Evolutionary conservation across 1,140 invertebrate species (phyloP).

Genomic region (Colletes latitarsis): DNA sequence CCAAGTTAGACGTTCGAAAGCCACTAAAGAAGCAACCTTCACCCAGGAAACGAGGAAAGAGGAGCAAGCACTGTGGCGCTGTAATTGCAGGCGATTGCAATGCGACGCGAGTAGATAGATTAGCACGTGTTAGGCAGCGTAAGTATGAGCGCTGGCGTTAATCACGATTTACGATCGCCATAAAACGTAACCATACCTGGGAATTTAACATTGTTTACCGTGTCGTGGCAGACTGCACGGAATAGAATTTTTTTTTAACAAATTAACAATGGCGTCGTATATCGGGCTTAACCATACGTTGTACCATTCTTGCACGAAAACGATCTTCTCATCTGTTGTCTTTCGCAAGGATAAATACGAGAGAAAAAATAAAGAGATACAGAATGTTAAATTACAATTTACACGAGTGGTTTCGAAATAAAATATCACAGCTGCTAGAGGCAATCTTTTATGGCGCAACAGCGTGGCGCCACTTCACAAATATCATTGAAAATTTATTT

Average conservation of each 20-base stretch:
- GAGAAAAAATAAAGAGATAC: too few species aligned
- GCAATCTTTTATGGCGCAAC: conserved; percentile 8
- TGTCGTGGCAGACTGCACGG: background rate
- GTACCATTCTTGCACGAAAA: background rate
- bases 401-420: too few species aligned
- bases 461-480: conserved; percentile 36
- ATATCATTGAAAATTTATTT: conserved; percentile 38
- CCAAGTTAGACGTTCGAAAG: background rate
- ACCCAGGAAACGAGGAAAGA: conserved; percentile 17
- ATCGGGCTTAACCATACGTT: conserved; percentile 10
- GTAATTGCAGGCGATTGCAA: conserved; percentile 26
- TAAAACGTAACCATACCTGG: background rate
- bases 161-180: conserved; percentile 42
- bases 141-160: conserved; percentile 31
- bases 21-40: conserved; percentile 19
- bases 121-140: conserved; percentile 23
- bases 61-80: background rate
- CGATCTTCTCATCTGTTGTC: conserved; percentile 5
- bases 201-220: background rate
- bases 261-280: background rate
- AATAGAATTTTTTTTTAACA: background rate
- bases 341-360: background rate
- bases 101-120: conserved; percentile 35
- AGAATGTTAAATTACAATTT: too few species aligned
- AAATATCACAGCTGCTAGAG: background rate